Evolutionary conservation across 1,140 invertebrate species (phyloP), one percentile per base, ranked within the genome.

Genomic region (Anoplolepis gracilipes): DNA sequence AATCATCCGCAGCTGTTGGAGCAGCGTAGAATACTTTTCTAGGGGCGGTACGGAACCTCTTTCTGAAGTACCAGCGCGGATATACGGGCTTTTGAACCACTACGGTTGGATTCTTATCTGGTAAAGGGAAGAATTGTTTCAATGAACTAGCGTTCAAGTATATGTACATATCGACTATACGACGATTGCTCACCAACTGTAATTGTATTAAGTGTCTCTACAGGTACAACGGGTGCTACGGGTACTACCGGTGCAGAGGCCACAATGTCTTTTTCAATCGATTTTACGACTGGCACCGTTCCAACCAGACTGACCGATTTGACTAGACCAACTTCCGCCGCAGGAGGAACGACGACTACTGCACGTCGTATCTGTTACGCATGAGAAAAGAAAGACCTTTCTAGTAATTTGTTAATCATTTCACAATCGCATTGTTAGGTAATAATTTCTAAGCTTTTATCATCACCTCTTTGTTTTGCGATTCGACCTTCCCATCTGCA

Each of bases 51-150:
- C 90, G 59, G 0, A 91, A 30, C 46, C 87, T 84, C 30, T 90
- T 92, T 39, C 90, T 89, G 4, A 78, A 49, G 42, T 86, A 55
- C 85, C 88, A 87, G 28, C 87, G 88, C 0, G 87, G 70, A 30
- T 79, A 42, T 6, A 19, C 67, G 2, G 85, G 62, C 8, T 57
- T 87, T 1, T 36, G 11, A 33, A 70, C 16, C 0, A 79, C 46
- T 30, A 64, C 19, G 13, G 11, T 25, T 2, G 69, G 46, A 49
- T 57, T 55, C 11, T 39, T 30, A 0, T 25, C 85, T 88, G 28
- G 8, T 39, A 73, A 8, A 39, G n/a, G 19, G 30, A 59, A 30
- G 33, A 2, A 64, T n/a, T 57, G 16, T 39, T 19, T 70, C 53
- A 16, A n/a, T 13, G 10, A 13, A 49, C 33, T 69, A 16, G 2